These are phyloP conservation scores for Trilocha varians DNA, from an alignment of 2,888 invertebrate species.

Conservation along the genomic window DNA sequence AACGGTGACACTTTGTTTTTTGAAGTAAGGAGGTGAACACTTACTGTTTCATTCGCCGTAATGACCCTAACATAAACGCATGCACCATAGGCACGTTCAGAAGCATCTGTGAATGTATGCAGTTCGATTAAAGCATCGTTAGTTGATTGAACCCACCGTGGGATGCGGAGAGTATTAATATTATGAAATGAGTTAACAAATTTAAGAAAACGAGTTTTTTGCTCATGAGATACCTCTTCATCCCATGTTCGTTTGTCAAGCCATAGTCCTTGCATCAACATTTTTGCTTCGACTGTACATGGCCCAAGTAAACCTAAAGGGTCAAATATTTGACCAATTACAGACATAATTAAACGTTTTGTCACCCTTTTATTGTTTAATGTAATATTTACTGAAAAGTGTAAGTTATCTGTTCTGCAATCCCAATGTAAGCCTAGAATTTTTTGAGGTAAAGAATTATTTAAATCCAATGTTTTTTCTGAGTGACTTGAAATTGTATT, in stretches of 20 bases:
- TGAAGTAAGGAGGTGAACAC: constrained; percentile 13
- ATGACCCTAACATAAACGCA: constrained; percentile 15
- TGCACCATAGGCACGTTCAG: constrained; percentile 17
- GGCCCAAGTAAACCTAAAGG: constrained; percentile 11
- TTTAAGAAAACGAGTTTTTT: too few species aligned
- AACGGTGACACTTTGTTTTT: constrained; percentile 16
- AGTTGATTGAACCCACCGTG: constrained; percentile 12
- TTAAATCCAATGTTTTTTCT: constrained; percentile 7
- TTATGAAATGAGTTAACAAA: constrained; percentile 2
- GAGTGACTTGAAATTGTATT: not conserved
- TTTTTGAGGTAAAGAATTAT: constrained; percentile 9
- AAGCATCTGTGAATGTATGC: constrained; percentile 20
- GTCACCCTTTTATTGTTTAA: constrained; percentile 14
- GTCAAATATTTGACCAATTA: too few species aligned
- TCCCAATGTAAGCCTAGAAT: constrained; percentile 20
- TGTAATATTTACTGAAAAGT: constrained; percentile 13
- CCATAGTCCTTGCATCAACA: too few species aligned
- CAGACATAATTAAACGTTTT: constrained; percentile 17
- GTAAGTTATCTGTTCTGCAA: constrained; percentile 12
- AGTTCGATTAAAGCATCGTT: constrained; percentile 9
- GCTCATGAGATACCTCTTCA: constrained; percentile 12
- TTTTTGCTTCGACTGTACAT: too few species aligned
- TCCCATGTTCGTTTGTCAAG: constrained; percentile 17
- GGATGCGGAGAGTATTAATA: constrained; percentile 7
- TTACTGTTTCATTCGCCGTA: constrained; percentile 4